Percentiles rank a stretch among this genome's conserved stretches.
These are phyloP conservation scores for Mantis religiosa DNA, from an alignment of 2,888 invertebrate genomes.

Conservation along the genomic window DNA sequence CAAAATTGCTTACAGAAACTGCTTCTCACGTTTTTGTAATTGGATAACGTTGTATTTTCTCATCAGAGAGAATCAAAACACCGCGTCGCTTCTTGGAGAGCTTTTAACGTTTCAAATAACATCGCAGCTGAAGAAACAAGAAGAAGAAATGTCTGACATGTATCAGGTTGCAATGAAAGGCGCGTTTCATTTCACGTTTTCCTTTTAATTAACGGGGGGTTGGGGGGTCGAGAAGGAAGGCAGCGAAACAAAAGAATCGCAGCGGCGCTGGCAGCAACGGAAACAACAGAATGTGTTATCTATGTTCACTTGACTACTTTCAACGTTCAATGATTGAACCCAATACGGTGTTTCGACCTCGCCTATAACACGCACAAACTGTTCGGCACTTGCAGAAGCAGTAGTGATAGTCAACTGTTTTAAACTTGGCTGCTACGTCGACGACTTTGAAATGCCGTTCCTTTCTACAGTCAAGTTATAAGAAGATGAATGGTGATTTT, in stretches of 20 bases:
- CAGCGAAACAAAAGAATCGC: not conserved
- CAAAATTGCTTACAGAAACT: too few species aligned
- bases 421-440: too few species aligned
- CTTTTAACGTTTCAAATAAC: not conserved
- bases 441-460: too few species aligned
- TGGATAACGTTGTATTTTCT: not conserved
- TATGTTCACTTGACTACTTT: not conserved
- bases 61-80: not conserved
- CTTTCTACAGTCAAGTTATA: too few species aligned
- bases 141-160: not conserved
- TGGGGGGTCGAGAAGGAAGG: not conserved
- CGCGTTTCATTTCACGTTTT: not conserved
- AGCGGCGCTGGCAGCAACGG: not conserved
- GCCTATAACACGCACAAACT: too few species aligned
- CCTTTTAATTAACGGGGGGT: not conserved
- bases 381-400: too few species aligned
- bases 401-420: too few species aligned
- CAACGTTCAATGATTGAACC: not conserved
- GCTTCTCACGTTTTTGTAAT: too few species aligned
- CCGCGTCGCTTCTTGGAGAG: not conserved
- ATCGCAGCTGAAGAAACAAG: too few species aligned
- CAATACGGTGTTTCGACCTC: too few species aligned
- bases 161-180: not conserved
- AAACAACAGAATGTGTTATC: not conserved
- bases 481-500: too few species aligned